Evolutionary conservation across 2,113 vertebrate genomes (phyloP).

Genomic region (Coptodon rendalli): DNA sequence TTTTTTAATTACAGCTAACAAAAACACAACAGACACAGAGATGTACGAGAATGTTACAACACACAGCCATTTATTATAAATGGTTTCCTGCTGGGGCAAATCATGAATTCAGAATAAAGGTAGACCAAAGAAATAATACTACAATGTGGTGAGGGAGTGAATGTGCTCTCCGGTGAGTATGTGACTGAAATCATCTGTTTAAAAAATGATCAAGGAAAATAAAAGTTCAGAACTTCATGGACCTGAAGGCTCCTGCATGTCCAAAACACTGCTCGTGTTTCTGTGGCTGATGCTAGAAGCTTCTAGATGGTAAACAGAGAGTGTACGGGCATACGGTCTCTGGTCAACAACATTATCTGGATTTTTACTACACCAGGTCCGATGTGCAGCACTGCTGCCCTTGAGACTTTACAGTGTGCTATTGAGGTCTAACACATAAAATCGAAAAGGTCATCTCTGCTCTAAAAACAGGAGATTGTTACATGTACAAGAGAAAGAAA

Average conservation of each 20-base stretch:
- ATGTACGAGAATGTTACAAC: neutral
- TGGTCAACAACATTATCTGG: constrained; percentile 53
- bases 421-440: constrained; percentile 62
- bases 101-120: neutral
- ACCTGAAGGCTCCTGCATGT: neutral
- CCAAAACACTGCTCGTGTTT: neutral
- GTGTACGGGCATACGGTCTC: constrained; percentile 38
- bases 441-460: constrained; percentile 66
- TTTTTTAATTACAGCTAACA: constrained; percentile 1
- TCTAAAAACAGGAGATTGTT: constrained; percentile 40
- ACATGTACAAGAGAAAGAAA: constrained; percentile 14
- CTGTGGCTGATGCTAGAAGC: neutral
- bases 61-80: constrained; percentile 19
- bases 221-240: neutral
- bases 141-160: neutral
- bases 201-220: neutral
- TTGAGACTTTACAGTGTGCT: constrained; percentile 62
- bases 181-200: neutral
- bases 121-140: neutral
- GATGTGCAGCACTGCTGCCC: constrained; percentile 35
- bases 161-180: neutral
- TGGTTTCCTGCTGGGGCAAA: neutral
- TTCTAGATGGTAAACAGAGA: constrained; percentile 5
- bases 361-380: constrained; percentile 40
- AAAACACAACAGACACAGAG: neutral